Percentiles rank a stretch among this genome's conserved stretches.
phyloP scores from a whole-genome alignment of 2,797 vertebrate genomes.

The Labroides dimidiatus region DNA sequence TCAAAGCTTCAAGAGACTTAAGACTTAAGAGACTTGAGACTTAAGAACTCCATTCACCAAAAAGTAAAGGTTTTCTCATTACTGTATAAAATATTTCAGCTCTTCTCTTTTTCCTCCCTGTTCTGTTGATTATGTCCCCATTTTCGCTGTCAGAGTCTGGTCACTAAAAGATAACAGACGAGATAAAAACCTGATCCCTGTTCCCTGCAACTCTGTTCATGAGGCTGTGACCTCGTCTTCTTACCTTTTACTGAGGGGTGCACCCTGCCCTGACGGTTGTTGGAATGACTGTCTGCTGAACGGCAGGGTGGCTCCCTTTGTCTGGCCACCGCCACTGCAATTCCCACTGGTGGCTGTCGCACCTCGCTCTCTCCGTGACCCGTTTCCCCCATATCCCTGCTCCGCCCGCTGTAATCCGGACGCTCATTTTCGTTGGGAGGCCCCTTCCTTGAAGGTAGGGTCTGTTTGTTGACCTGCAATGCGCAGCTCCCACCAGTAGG shows the following conservation, averaged over 20 bases:
- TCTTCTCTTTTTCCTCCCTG: slow-evolving; percentile 16
- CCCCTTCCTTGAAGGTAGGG: slow-evolving; percentile 84
- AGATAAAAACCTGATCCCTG: neutral
- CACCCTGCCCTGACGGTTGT: slow-evolving; percentile 85
- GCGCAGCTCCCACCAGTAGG: slow-evolving; percentile 89
- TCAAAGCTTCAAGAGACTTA: neutral
- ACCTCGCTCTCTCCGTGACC: slow-evolving; percentile 90
- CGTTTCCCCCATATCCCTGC: slow-evolving; percentile 85
- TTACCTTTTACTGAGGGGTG: slow-evolving; percentile 84
- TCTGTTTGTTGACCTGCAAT: slow-evolving; percentile 87
- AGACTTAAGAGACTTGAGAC: neutral
- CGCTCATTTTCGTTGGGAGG: slow-evolving; percentile 86
- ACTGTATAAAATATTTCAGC: slow-evolving; percentile 22
- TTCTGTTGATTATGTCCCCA: slow-evolving; percentile 1
- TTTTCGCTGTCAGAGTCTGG: slow-evolving; percentile 41
- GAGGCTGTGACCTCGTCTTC: slow-evolving; percentile 13
- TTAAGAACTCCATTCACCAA: too few species aligned
- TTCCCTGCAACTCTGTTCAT: slow-evolving; percentile 11
- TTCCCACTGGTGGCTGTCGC: slow-evolving; percentile 95
- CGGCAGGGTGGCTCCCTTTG: slow-evolving; percentile 91
- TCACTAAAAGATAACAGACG: slow-evolving; percentile 27
- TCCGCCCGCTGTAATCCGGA: slow-evolving; percentile 89
- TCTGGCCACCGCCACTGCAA: slow-evolving; percentile 93
- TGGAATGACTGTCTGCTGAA: slow-evolving; percentile 81
- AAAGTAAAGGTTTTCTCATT: neutral